Base-by-base conservation (phyloP, 2,113 vertebrate species). In the Chaetops frenatus region DNA sequence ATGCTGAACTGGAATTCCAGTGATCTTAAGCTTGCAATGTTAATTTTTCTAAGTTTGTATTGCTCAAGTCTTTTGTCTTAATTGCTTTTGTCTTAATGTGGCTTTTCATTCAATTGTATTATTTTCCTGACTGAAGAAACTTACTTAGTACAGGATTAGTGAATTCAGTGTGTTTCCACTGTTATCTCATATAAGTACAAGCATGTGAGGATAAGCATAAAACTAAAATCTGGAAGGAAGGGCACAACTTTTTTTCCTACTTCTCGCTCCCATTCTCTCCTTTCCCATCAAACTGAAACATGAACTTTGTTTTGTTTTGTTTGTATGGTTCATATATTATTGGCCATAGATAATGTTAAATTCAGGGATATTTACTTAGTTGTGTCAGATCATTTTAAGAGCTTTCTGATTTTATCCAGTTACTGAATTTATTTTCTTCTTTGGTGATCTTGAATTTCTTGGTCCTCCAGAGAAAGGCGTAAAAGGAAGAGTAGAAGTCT, bases 401-500 rank as follows among this genome's bases (percentile, higher is more conserved):
- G 50, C 44, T 73, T 81, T 92, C 81, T 70, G 24, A 3, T 86
- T 83, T 67, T 56, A 76, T 79, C 33, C 61, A 65, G 27, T 66
- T 60, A 16, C 81, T 42, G 12, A 78, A 25, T 80, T 94, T 86
- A 53, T 95, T 79, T 72, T 82, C 51, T 83, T 78, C 28, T 66
- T 93, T 92, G 77, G 27, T 91, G 31, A 84, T 95, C 44, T 80
- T 85, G 61, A 84, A 87, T 81, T 31, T 88, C 47, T 90, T 95
- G 91, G 53, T 51, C 73, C 67, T 65, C 28, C 82, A 99, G 99
- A 88, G 97, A 98, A 92, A 98, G 97, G 38, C 98, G 97, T 61
- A 98, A 97, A 91, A 98, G 97, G 97, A 98, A 97, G 91, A 99
- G 98, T 93, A 98, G 96, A 93, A 98, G 98, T 96, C 97, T 96